Evolutionary conservation across 2,797 vertebrate genomes (phyloP), one percentile per base, ranked within the genome.

Genomic region (Eutrigla gurnardus): DNA sequence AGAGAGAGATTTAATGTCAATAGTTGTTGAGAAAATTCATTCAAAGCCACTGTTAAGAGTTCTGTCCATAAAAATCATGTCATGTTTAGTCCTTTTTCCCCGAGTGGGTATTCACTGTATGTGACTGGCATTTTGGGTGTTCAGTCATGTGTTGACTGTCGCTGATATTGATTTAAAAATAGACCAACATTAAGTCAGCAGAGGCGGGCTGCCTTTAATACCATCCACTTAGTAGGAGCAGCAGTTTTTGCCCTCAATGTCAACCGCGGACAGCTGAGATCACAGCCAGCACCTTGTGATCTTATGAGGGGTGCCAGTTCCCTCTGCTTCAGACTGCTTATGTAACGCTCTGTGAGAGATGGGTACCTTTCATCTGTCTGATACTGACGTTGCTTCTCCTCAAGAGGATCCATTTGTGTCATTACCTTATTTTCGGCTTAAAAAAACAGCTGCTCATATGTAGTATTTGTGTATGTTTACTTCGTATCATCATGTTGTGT

Each of bases 161-260:
- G 35, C 70, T 67, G 80, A 86, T 83, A 82, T 54, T n/a, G 33
- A 42, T 84, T 77, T 87, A 83, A 70, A 91, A 90, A 92, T 91
- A 93, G 88, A 77, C 47, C n/a, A 57, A 73, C 76, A 88, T 86
- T 75, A 77, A 80, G 67, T 69, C 78, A 68, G 52, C 49, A 50
- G 49, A 65, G 70, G 60, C 75, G 77, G 66, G 67, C 54, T 36
- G n/a, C 17, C 70, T 62, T 77, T 49, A 50, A 64, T 77, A 52
- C 65, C 64, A 42, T 75, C 43, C 73, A 73, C 65, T 81, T 32
- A 72, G 53, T 66, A 73, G 76, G 58, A 82, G 67, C 46, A 42
- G 75, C 36, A 46, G 66, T 42, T 52, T 71, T 73, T 50, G 53
- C 52, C 73, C 62, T 73, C 58, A 45, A 8, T 73, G 75, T 80